These are phyloP conservation scores for Sesamia inferens DNA, from an alignment of 2,888 invertebrate genomes.

Conservation along the genomic window DNA sequence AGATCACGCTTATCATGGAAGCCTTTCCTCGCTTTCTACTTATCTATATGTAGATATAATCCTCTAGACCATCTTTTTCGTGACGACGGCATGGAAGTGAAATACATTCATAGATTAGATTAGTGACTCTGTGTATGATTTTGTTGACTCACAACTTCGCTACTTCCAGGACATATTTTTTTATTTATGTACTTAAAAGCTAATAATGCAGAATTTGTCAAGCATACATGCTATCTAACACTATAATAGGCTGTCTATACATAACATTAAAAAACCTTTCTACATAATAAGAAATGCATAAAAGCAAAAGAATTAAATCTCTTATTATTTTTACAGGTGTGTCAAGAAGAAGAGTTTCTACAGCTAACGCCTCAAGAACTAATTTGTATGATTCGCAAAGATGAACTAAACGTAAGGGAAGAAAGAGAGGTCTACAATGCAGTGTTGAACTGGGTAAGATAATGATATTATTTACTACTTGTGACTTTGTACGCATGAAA, in stretches of 20 bases:
- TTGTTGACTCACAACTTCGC: not conserved
- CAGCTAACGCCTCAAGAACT: slow-evolving; percentile 95
- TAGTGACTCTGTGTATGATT: not conserved
- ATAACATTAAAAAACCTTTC: not conserved
- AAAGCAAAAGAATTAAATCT: not conserved
- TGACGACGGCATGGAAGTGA: not conserved
- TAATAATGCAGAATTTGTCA: too few species aligned
- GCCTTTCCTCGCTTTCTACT: not conserved
- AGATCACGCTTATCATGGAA: not conserved
- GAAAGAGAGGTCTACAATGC: slow-evolving; percentile 98
- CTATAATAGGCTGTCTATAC: too few species aligned
- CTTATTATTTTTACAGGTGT: slow-evolving; percentile 90
- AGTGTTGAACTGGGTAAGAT: slow-evolving; percentile 95
- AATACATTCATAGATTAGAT: not conserved
- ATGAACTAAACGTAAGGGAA: slow-evolving; percentile 97
- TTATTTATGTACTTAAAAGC: not conserved
- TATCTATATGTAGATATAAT: slow-evolving; percentile 1
- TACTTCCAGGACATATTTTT: not conserved
- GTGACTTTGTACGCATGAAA: not conserved
- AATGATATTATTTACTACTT: not conserved
- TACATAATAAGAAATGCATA: not conserved
- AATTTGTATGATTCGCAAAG: slow-evolving; percentile 95
- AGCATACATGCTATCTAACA: too few species aligned
- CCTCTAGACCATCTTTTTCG: not conserved
- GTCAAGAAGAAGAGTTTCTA: slow-evolving; percentile 97